Conservation (phyloP, 2,888 invertebrate genomes). For the Temnothorax unifasciatus region DNA sequence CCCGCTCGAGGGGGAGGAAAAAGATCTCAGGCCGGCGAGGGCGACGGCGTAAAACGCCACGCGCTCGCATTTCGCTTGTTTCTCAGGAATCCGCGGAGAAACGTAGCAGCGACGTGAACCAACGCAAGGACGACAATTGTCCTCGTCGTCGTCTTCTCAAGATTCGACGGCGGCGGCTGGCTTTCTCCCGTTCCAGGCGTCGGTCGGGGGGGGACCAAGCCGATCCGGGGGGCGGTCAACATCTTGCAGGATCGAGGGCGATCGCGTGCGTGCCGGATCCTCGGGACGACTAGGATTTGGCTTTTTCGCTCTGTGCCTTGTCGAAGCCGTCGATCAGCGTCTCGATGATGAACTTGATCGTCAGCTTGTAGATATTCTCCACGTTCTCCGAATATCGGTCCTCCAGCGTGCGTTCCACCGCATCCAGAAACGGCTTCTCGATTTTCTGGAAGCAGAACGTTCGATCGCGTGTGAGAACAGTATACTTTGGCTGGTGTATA, state of each 20-base stretch:
- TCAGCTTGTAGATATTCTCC: slow-evolving; percentile 94
- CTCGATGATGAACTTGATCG: slow-evolving; percentile 95
- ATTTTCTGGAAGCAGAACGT: slow-evolving; percentile 91
- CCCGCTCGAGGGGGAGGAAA: slow-evolving; percentile 62
- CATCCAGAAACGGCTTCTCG: slow-evolving; percentile 94
- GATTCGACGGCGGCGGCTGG: slow-evolving; percentile 20
- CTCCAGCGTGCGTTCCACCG: slow-evolving; percentile 94
- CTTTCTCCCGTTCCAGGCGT: slow-evolving; percentile 25
- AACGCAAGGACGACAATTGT: slow-evolving; percentile 31
- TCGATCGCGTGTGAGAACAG: not conserved
- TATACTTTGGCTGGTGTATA: not conserved
- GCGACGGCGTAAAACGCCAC: slow-evolving; percentile 21
- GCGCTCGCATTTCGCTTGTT: slow-evolving; percentile 42
- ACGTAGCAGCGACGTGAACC: slow-evolving; percentile 28
- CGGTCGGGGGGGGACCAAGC: slow-evolving; percentile 18
- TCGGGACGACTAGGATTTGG: slow-evolving; percentile 76
- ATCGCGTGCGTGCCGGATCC: slow-evolving; percentile 49
- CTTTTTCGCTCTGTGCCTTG: slow-evolving; percentile 79
- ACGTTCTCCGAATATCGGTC: slow-evolving; percentile 96
- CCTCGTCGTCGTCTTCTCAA: slow-evolving; percentile 21
- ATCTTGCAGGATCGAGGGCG: slow-evolving; percentile 55
- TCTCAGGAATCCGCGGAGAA: slow-evolving; percentile 36
- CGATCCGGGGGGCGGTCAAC: slow-evolving; percentile 32
- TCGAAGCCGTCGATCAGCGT: slow-evolving; percentile 94
- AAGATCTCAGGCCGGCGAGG: slow-evolving; percentile 60